Percentiles rank a stretch among this genome's conserved stretches.
phyloP scores from a whole-genome alignment of 2,797 vertebrate genomes.

The Melanotaenia parkinsoni region DNA sequence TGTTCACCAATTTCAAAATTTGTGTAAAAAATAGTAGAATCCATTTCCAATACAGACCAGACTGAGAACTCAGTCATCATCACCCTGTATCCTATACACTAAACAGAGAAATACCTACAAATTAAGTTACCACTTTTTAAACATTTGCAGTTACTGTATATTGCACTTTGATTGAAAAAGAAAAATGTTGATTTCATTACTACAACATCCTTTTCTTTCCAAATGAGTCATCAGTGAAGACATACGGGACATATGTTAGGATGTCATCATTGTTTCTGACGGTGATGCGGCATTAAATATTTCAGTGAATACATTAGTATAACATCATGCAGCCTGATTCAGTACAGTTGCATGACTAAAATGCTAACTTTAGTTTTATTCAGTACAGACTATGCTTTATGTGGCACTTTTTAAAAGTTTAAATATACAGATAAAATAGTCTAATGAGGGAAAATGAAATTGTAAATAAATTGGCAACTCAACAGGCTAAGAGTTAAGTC shows the following conservation, averaged over 20 bases:
- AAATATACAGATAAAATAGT: neutral
- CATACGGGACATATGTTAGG: slow-evolving; percentile 16
- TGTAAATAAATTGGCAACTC: neutral
- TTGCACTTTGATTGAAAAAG: slow-evolving; percentile 8
- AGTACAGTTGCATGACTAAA: slow-evolving; percentile 1
- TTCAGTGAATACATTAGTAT: slow-evolving; percentile 2
- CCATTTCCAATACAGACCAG: neutral
- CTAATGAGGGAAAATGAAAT: neutral
- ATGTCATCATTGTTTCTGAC: slow-evolving; percentile 29
- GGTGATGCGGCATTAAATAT: slow-evolving; percentile 9
- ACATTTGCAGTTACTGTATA: neutral
- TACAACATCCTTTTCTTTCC: slow-evolving; percentile 3
- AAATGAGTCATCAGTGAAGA: slow-evolving; percentile 1
- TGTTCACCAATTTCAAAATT: neutral
- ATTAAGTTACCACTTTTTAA: neutral
- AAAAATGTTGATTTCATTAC: neutral
- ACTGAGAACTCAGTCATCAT: neutral
- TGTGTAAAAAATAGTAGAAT: neutral
- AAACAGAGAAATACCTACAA: neutral
- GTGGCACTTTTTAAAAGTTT: neutral
- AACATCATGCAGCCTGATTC: slow-evolving; percentile 12
- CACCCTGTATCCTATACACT: neutral
- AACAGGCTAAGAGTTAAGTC: no score
- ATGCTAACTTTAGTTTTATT: neutral
- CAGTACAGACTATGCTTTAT: neutral